phyloP scores from a whole-genome alignment of 2,797 vertebrate genomes.

The Periophthalmus magnuspinnatus region DNA sequence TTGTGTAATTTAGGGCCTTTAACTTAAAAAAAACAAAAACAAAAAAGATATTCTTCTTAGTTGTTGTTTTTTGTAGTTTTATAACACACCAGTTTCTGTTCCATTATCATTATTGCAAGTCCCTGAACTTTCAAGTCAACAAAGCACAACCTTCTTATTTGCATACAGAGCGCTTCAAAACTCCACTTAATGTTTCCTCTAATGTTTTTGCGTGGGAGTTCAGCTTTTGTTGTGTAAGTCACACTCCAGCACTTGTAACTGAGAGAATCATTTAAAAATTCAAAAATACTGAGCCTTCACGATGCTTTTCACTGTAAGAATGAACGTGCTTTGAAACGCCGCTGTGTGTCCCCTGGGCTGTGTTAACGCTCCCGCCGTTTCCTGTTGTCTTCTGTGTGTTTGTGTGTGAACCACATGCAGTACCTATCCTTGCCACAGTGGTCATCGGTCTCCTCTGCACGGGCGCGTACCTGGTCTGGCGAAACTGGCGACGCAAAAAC shows the following conservation, averaged over 20 bases:
- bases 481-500: conserved; percentile 98
- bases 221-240: conserved; percentile 2
- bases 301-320: background rate
- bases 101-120: background rate
- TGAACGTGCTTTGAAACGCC: conserved; percentile 67
- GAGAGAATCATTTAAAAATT: background rate
- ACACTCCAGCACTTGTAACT: background rate
- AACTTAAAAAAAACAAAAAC: no score
- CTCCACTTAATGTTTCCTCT: background rate
- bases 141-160: background rate
- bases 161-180: background rate
- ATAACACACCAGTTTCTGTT: background rate
- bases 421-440: conserved; percentile 88
- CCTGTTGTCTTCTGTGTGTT: conserved; percentile 69
- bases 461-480: conserved; percentile 95
- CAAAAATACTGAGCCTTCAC: conserved; percentile 46
- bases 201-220: background rate
- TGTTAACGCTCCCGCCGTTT: conserved; percentile 82
- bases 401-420: conserved; percentile 85
- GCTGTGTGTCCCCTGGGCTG: conserved; percentile 80
- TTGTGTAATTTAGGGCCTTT: no score
- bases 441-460: conserved; percentile 89
- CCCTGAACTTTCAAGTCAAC: background rate
- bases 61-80: background rate
- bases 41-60: background rate